These are phyloP conservation scores for Eumacrocentrus americanus DNA, from an alignment of 2,888 invertebrate genomes.

Conservation along the genomic window DNA sequence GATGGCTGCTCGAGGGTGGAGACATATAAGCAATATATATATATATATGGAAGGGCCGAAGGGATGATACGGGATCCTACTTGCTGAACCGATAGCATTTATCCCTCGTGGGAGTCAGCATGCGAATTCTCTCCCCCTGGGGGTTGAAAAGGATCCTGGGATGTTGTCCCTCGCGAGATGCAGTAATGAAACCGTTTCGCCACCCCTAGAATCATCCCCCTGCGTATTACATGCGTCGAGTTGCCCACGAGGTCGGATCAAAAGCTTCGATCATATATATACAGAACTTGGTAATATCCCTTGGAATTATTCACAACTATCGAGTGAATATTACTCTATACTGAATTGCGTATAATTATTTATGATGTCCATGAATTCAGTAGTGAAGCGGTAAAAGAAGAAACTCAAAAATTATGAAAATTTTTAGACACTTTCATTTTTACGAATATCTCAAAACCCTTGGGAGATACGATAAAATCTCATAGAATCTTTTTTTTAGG, in stretches of 20 bases:
- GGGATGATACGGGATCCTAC: slow-evolving; percentile 23
- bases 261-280: slow-evolving; percentile 4
- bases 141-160: slow-evolving; percentile 48
- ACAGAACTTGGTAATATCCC: neutral
- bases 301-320: neutral
- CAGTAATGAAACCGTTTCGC: slow-evolving; percentile 60
- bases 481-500: no score
- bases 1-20: slow-evolving; percentile 1
- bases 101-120: slow-evolving; percentile 46
- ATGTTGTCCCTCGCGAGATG: slow-evolving; percentile 57
- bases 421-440: no score
- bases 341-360: no score
- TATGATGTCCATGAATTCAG: no score
- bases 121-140: slow-evolving; percentile 46
- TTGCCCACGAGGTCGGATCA: neutral
- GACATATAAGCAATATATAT: no score
- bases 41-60: slow-evolving; percentile 17
- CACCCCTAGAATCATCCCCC: slow-evolving; percentile 47
- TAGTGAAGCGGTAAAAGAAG: no score
- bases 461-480: no score
- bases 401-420: no score
- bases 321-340: no score
- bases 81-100: slow-evolving; percentile 36
- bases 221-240: slow-evolving; percentile 31
- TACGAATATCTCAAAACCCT: no score